Conservation (phyloP, 2,113 vertebrate genomes). For the Thamnophis sirtalis region DNA sequence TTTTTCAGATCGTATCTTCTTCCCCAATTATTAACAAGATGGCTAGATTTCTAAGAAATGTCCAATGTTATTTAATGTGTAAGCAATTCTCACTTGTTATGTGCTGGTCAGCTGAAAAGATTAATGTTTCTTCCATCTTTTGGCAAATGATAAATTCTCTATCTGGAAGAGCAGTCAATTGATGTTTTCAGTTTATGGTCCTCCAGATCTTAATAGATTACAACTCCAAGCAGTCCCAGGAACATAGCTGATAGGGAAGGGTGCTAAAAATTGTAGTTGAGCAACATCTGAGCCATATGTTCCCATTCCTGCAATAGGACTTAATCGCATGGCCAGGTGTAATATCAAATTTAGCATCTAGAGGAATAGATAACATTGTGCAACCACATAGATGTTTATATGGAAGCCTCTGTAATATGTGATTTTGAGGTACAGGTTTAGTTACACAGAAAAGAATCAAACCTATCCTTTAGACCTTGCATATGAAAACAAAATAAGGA, state of each 20-base stretch:
- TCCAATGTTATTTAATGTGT: not conserved
- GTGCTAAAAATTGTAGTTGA: not conserved
- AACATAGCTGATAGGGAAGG: not conserved
- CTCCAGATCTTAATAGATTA: not conserved
- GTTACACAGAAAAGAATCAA: not conserved
- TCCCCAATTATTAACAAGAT: not conserved
- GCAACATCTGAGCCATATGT: not conserved
- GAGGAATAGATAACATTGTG: not conserved
- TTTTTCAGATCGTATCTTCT: not conserved
- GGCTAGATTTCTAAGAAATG: not conserved
- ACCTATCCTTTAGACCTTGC: not conserved
- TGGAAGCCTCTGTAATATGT: not conserved
- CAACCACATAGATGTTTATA: not conserved
- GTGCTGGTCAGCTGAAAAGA: not conserved
- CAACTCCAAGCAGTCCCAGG: not conserved
- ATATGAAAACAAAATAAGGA: not conserved
- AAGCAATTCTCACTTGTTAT: not conserved
- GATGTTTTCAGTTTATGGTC: not conserved
- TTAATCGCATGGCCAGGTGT: not conserved
- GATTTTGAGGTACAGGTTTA: not conserved
- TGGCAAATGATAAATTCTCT: not conserved
- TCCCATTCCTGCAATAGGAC: not conserved
- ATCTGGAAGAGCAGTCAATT: not conserved
- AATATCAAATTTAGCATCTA: not conserved
- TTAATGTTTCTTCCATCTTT: not conserved